Percentiles rank a stretch among this genome's conserved stretches.
Evolutionary conservation across 2,113 vertebrate species (phyloP).

Genomic region (Okapia johnstoni): DNA sequence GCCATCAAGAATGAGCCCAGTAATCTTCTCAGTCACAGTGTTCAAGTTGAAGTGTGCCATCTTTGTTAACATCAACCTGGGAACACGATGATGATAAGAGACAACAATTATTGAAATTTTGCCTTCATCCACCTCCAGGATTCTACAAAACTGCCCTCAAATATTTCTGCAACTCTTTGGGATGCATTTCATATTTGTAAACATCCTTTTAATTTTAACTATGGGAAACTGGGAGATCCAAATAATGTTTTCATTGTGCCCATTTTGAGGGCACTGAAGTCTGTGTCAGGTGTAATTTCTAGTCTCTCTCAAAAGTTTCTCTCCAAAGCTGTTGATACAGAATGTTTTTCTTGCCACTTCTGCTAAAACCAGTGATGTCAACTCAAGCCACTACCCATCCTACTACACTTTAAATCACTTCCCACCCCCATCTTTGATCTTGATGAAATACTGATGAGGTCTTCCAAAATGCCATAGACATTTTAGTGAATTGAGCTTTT

Average conservation of each 20-base stretch:
- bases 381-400: not conserved
- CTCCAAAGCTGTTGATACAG: not conserved
- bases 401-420: not conserved
- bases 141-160: not conserved
- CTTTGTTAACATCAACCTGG: not conserved
- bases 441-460: not conserved
- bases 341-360: not conserved
- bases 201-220: not conserved
- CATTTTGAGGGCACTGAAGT: not conserved
- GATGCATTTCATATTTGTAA: not conserved
- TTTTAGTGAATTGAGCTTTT: not conserved
- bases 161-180: not conserved
- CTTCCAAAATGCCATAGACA: not conserved
- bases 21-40: not conserved
- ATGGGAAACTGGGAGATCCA: not conserved
- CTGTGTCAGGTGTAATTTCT: not conserved
- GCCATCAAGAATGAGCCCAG: not conserved
- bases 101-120: not conserved
- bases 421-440: not conserved
- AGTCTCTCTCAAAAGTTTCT: not conserved
- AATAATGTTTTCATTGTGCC: not conserved
- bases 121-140: not conserved
- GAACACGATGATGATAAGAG: not conserved
- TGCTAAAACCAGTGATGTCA: not conserved
- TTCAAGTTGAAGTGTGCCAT: not conserved